These are phyloP conservation scores for Cladopsammia gracilis DNA, from an alignment of 64 coral and sea anemone genomes.

Conservation along the genomic window DNA sequence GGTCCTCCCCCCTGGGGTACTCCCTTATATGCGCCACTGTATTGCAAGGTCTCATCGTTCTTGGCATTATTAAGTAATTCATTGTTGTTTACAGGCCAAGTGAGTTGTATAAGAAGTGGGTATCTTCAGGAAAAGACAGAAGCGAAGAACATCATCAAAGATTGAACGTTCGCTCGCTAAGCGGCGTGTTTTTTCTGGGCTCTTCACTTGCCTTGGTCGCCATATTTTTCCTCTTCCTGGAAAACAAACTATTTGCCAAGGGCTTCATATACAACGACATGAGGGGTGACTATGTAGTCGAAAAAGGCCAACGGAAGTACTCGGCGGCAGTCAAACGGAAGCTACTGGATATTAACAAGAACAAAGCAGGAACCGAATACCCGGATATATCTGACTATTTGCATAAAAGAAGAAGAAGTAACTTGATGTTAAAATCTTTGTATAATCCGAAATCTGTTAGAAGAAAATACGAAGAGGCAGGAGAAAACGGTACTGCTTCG, in stretches of 20 bases:
- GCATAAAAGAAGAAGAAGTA: conserved; percentile 51
- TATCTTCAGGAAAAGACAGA: conserved; percentile 61
- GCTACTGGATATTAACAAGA: conserved; percentile 47
- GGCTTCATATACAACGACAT: conserved; percentile 78
- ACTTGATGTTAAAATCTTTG: conserved; percentile 45
- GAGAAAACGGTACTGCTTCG: background rate
- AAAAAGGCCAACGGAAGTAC: conserved; percentile 38
- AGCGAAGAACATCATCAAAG: conserved; percentile 79
- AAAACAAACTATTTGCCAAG: conserved; percentile 81
- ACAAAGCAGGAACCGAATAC: conserved; percentile 30
- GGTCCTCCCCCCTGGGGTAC: too few relatives aligned
- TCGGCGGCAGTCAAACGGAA: conserved; percentile 75
- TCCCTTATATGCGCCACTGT: too few relatives aligned
- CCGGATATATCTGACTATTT: conserved; percentile 89
- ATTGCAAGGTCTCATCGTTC: too few relatives aligned
- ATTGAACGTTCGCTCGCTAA: conserved; percentile 63
- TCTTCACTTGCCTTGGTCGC: conserved; percentile 67
- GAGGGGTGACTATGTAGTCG: background rate
- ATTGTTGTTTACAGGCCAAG: conserved; percentile 73
- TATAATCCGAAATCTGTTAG: conserved; percentile 68
- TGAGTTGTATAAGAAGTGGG: conserved; percentile 95
- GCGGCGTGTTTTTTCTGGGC: conserved; percentile 88
- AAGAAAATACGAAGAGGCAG: conserved; percentile 46
- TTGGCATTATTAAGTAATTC: too few relatives aligned
- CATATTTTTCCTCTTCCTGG: conserved; percentile 76